Base-by-base conservation (phyloP, 2,888 invertebrate species). In the Drosophila bunnanda region DNA sequence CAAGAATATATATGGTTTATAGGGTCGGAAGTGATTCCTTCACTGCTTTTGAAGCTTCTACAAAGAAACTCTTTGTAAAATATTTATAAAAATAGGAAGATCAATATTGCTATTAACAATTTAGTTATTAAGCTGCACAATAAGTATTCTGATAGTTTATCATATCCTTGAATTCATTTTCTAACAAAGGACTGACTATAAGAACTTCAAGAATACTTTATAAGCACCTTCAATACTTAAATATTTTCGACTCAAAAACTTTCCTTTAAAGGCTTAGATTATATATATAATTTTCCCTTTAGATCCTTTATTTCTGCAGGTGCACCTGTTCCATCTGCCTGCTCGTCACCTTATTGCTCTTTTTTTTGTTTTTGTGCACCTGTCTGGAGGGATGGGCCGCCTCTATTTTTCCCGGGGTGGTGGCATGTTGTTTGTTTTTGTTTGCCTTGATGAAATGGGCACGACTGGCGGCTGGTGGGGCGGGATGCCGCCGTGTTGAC, bases 361-460 rank as follows among this genome's bases (percentile, higher is more conserved):
- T 82, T 61, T 82, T 61, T 82, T 83, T 83, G 81, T 83, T 72
- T 77, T 71, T 82, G 66, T 74, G 62, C 77, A 64, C 17, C 62
- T 52, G 25, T 17, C 22, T n/a, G 25, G 32, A 5, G 32, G 32
- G 32, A 17, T n/a, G 13, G 44, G 34, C 28, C 22, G 32, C 28
- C 41, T 53, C 13, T 58, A n/a, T 48, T 32, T 44, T 30, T 43
- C 56, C 17, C 25, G 36, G 59, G 62, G 32, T 32, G 58, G 59
- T 64, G 67, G n/a, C 50, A 20, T 43, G 62, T 36, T 76, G 85
- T 74, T 79, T 88, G 77, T 75, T 85, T 76, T 76, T 88, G 76
- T 74, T 83, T 88, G 74, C 82, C 69, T 76, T 76, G 75, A 82
- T 78, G 78, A 85, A 84, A 88, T 85, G 79, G 85, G 75, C 80